These are phyloP conservation scores for Malachius bipustulatus DNA, from an alignment of 2,888 invertebrate genomes.

Conservation along the genomic window DNA sequence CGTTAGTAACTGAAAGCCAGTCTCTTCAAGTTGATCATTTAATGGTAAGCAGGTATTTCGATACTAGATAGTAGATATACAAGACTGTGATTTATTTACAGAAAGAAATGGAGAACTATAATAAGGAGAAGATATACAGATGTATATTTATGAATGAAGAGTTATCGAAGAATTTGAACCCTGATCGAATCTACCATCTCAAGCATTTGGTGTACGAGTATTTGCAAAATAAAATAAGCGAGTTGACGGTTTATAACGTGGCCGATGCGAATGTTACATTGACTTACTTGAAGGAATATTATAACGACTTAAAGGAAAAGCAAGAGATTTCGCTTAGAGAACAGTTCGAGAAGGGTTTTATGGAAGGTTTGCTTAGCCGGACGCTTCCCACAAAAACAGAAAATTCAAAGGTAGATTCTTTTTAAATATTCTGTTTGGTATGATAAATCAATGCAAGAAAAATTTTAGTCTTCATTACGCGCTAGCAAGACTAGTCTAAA, in stretches of 20 bases:
- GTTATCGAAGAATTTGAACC: conserved; percentile 28
- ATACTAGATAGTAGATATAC: too few relatives aligned
- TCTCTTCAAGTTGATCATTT: conserved; percentile 1
- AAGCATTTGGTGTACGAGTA: conserved; percentile 30
- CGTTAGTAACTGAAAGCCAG: conserved; percentile 24
- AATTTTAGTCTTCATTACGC: too few relatives aligned
- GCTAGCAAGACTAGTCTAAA: too few relatives aligned
- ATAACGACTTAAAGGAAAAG: conserved; percentile 12
- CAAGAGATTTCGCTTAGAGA: neutral
- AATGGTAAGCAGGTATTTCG: too few relatives aligned
- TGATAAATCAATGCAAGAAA: too few relatives aligned
- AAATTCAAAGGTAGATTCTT: too few relatives aligned
- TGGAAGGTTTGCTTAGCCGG: neutral
- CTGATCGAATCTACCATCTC: conserved; percentile 30
- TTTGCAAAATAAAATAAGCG: conserved; percentile 29
- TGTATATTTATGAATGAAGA: conserved; percentile 32
- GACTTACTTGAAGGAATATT: conserved; percentile 31
- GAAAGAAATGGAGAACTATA: conserved; percentile 27
- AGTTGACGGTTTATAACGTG: conserved; percentile 31
- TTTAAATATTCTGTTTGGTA: too few relatives aligned
- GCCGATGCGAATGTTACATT: conserved; percentile 31
- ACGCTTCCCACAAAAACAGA: neutral
- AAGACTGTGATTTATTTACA: too few relatives aligned
- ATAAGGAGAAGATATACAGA: conserved; percentile 30
- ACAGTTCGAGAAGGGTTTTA: neutral